Base-by-base conservation (phyloP, 2,888 invertebrate species). In the Candidula unifasciata region DNA sequence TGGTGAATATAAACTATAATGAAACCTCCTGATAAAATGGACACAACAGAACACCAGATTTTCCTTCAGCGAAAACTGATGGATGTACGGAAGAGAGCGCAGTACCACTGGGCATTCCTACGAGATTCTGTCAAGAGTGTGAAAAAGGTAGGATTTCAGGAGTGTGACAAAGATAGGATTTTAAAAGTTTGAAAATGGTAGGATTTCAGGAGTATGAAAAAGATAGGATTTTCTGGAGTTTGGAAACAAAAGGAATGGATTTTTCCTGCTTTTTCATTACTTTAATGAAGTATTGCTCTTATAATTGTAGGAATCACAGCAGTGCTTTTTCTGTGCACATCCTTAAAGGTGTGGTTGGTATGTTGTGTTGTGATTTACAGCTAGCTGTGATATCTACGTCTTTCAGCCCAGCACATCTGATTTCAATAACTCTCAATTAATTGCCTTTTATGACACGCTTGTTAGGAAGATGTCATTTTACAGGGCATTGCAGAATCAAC, bases 51-150 rank as follows among this genome's bases (percentile, higher is more conserved):
- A 78, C 84, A 91, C 66, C 88, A 89, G 37, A 88, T 90, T 64
- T 86, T 91, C 30, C 83, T 89, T 57, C 88, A 90, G 71, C 85
- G 90, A 27, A 86, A 88, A 8, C 87, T 88, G 64, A 86, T 87
- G 57, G 90, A 89, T 73, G 89, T 89, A 71, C 87, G 87, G 66
- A 84, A 87, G 37, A 91, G 90, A 86, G 91, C 91, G 30, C 84
- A 86, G 3, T 81, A 89, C 78, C 86, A 91, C 79, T 93, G 93
- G 93, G 85, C 89, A 0, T 86, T 92, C 27, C 87, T 93, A 52
- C 87, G 92, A 44, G 90, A 91, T 64, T 91, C 91, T 37, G 90
- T 93, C 64, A 86, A 88, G 6, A 89, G 89, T 84, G 92, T 92
- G 27, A 74, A 18, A n/a, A 76, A 80, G 80, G 84, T 84, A 64